Conservation (phyloP, 1,140 invertebrate species). For the Zaprionus lachaisei region DNA sequence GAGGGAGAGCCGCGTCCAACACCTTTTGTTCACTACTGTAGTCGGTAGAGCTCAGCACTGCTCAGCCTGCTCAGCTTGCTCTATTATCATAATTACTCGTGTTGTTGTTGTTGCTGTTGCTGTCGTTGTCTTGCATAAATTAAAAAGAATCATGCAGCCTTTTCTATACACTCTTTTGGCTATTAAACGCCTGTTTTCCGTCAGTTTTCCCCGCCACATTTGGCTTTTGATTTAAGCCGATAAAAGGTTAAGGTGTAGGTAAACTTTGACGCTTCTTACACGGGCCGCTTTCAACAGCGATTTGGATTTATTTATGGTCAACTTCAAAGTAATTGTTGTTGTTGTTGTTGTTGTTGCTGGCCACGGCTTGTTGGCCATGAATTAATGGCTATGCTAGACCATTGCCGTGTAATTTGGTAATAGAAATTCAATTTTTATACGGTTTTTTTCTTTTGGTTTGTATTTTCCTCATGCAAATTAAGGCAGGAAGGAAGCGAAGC, state of each 20-base stretch:
- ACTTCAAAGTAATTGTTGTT: slow-evolving; percentile 61
- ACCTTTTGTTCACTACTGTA: slow-evolving; percentile 68
- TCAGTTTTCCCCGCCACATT: slow-evolving; percentile 18
- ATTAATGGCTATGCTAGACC: slow-evolving; percentile 50
- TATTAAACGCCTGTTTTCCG: slow-evolving; percentile 73
- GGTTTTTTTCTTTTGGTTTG: slow-evolving; percentile 24
- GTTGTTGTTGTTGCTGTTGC: slow-evolving; percentile 9
- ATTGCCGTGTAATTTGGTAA: neutral
- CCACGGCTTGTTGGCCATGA: slow-evolving; percentile 68
- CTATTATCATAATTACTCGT: slow-evolving; percentile 60
- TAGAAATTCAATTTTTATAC: slow-evolving; percentile 29
- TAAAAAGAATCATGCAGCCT: slow-evolving; percentile 70
- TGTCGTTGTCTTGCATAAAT: slow-evolving; percentile 65
- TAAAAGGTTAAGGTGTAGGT: slow-evolving; percentile 52
- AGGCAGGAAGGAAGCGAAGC: slow-evolving; percentile 52
- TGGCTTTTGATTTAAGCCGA: slow-evolving; percentile 78
- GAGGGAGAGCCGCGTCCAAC: slow-evolving; percentile 34
- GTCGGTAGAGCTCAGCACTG: neutral
- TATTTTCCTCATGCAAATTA: slow-evolving; percentile 62
- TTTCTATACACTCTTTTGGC: slow-evolving; percentile 20
- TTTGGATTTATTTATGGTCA: slow-evolving; percentile 55
- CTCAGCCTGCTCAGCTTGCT: slow-evolving; percentile 18
- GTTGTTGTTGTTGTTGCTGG: neutral
- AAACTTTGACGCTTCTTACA: slow-evolving; percentile 71
- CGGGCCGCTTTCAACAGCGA: slow-evolving; percentile 64